Percentiles rank a stretch among this genome's conserved stretches.
These are phyloP conservation scores for Asobara japonica DNA, from an alignment of 1,140 invertebrate species.

Conservation along the genomic window DNA sequence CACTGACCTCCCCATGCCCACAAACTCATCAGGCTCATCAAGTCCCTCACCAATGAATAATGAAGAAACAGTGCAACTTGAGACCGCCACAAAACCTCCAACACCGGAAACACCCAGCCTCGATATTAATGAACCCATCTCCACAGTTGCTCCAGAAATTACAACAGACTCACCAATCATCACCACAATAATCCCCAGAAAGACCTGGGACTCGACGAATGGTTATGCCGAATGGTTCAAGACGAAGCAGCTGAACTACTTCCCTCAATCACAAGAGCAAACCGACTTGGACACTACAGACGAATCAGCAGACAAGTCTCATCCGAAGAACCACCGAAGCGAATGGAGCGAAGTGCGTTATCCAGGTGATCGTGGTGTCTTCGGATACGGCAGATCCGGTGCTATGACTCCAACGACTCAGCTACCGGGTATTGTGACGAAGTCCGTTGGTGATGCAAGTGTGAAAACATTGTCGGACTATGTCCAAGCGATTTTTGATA, in stretches of 20 bases:
- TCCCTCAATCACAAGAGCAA: background rate
- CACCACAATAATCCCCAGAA: conserved; percentile 30
- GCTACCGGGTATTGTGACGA: conserved; percentile 33
- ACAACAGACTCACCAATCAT: conserved; percentile 13
- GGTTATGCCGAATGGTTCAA: conserved; percentile 23
- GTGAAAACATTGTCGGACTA: conserved; percentile 57
- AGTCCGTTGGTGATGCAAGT: conserved; percentile 35
- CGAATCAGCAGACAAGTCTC: conserved; percentile 9
- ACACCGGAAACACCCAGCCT: conserved; percentile 17
- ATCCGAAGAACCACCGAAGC: conserved; percentile 59
- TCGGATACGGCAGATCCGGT: conserved; percentile 43
- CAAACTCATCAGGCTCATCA: conserved; percentile 17
- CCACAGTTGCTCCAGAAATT: conserved; percentile 4
- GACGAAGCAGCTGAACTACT: conserved; percentile 37
- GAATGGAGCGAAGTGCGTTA: conserved; percentile 61
- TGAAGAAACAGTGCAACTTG: conserved; percentile 16
- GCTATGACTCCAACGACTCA: conserved; percentile 32
- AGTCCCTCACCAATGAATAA: conserved; percentile 18
- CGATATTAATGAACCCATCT: background rate
- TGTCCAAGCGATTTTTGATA: conserved; percentile 62
- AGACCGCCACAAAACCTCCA: conserved; percentile 21
- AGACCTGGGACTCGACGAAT: conserved; percentile 35
- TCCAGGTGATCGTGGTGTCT: conserved; percentile 36
- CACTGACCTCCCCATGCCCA: conserved; percentile 8
- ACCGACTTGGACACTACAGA: conserved; percentile 20